Evolutionary conservation across 1,140 invertebrate species (phyloP), one percentile per base, ranked within the genome.

Genomic region (Aphaenogaster floridana): DNA sequence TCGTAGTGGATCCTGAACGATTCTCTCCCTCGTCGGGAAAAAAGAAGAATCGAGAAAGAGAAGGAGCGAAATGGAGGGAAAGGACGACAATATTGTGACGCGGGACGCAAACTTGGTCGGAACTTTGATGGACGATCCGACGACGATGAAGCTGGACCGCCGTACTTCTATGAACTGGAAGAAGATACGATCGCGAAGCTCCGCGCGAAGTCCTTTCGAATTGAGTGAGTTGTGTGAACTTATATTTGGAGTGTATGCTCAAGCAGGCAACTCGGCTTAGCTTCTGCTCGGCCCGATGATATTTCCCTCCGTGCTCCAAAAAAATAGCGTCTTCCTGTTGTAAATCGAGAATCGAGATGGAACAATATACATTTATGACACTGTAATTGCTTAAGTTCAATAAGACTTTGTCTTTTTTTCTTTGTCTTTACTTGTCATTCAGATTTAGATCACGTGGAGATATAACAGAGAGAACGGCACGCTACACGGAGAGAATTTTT

Each of bases 91-190:
- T 74, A 45, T 76, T 86, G 72, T 86, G 54, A 78, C 63, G 83
- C 69, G 72, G 34, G 68, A 86, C 54, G 71, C 85, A 76, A 87
- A 87, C 86, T 87, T 61, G 71, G 28, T 76, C 17, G 61, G 63
- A 87, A 87, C 57, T 86, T 87, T 76, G 81, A 86, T 86, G 81
- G 76, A 86, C 81, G 80, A 87, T 87, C 69, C 80, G 85, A 86
- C 52, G 54, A 76, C 80, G 69, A 84, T 84, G 80, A 84, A 76
- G 69, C 80, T 28, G 69, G 54, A 76, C 80, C 17, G 13, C 13
- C 54, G 52, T 72, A 57, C 66, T 86, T 83, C 28, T 36, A 34
- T 59, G 54, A 86, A 86, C 52, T 79, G 64, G 42, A 71, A 69
- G 78, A 64, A 86, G 76, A 86, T 86, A 86, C 78, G 86, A 83